Conservation (phyloP, 2,888 invertebrate genomes). For the Zygaena filipendulae region DNA sequence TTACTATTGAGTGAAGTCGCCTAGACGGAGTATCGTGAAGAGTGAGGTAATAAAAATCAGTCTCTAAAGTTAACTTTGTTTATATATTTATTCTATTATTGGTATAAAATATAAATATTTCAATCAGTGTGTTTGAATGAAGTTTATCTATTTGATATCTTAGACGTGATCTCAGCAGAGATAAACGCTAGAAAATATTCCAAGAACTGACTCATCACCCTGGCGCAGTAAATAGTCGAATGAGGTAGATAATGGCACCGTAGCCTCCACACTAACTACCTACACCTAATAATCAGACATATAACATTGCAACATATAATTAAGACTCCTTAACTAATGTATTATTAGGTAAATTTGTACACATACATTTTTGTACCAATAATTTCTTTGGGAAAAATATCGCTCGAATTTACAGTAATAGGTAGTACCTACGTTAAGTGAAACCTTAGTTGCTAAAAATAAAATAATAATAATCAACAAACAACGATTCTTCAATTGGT, state of each 20-base stretch:
- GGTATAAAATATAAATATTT: no score
- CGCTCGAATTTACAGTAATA: no score
- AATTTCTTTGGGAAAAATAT: constrained; percentile 65
- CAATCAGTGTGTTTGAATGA: no score
- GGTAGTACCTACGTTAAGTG: no score
- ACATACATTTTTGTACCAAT: constrained; percentile 64
- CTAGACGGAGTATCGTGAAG: no score
- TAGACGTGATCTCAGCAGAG: constrained; percentile 36
- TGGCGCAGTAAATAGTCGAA: constrained; percentile 37
- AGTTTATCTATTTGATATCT: no score
- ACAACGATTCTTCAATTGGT: constrained; percentile 35
- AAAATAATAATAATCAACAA: constrained; percentile 68
- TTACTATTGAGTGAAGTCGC: no score
- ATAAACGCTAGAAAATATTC: constrained; percentile 47
- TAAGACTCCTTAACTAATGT: constrained; percentile 44
- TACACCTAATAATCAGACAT: constrained; percentile 25
- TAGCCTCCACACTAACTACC: constrained; percentile 49
- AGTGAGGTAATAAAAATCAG: no score
- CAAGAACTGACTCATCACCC: constrained; percentile 59
- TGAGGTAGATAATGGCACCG: constrained; percentile 64
- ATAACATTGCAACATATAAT: constrained; percentile 61
- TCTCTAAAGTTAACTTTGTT: no score
- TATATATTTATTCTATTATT: no score
- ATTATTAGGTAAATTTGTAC: constrained; percentile 59
- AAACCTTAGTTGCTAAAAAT: no score